Percentiles rank a stretch among this genome's conserved stretches.
Evolutionary conservation across 2,113 vertebrate genomes (phyloP).

Genomic region (Mustela nigripes): DNA sequence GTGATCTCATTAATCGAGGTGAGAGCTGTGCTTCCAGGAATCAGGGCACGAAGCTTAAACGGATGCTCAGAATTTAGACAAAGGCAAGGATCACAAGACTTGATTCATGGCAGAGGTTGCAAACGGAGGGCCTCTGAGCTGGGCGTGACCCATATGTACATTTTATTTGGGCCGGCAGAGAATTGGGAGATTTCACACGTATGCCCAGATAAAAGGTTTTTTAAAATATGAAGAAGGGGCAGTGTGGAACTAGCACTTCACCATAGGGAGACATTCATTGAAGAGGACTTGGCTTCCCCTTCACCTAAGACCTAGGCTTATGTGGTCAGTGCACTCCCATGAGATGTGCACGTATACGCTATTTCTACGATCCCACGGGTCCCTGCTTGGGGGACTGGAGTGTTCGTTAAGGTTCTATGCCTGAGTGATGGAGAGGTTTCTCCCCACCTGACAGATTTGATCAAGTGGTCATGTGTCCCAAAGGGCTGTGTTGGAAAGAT

Average conservation of each 20-base stretch:
- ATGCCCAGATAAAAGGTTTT: neutral
- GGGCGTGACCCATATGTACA: neutral
- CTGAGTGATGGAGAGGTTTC: neutral
- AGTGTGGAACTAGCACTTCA: neutral
- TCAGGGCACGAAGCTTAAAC: neutral
- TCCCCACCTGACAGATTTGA: neutral
- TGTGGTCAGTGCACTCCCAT: neutral
- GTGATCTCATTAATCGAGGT: conserved; percentile 64
- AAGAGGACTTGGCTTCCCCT: neutral
- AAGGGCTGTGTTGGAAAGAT: neutral
- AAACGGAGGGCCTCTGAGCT: neutral
- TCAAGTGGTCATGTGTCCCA: neutral
- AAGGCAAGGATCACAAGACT: neutral
- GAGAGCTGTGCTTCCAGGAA: conserved; percentile 72
- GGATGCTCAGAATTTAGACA: conserved; percentile 53
- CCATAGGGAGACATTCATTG: neutral
- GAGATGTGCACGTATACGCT: neutral
- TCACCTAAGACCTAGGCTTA: neutral
- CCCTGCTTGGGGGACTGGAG: neutral
- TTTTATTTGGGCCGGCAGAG: neutral
- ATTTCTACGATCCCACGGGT: neutral
- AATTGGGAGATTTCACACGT: neutral
- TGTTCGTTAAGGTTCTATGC: neutral
- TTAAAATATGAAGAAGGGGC: neutral
- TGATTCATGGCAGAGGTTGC: neutral